phyloP scores from a whole-genome alignment of 1,140 invertebrate species.

The Eumaeus atala region DNA sequence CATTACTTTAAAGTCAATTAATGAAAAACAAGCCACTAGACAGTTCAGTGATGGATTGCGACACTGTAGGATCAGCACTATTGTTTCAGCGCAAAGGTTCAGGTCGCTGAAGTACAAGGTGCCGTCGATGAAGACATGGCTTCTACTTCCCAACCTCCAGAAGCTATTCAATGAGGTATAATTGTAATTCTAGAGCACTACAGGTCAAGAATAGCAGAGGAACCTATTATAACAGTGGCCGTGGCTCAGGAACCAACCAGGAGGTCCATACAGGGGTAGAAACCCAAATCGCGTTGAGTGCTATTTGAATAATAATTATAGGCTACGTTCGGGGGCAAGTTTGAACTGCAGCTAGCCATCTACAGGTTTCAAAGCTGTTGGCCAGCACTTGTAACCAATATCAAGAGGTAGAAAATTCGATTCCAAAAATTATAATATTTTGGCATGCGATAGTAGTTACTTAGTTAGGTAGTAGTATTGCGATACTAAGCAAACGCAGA shows the following conservation, averaged over 20 bases:
- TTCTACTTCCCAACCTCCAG: too few relatives aligned
- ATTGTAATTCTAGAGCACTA: too few relatives aligned
- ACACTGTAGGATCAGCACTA: constrained; percentile 22
- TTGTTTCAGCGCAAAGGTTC: constrained; percentile 18
- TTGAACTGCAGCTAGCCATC: not conserved
- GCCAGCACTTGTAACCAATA: too few relatives aligned
- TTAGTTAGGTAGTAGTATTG: constrained; percentile 18
- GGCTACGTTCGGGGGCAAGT: not conserved
- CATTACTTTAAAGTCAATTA: constrained; percentile 12
- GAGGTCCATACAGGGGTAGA: too few relatives aligned
- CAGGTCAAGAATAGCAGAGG: too few relatives aligned
- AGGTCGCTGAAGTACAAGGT: constrained; percentile 4
- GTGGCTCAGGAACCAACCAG: too few relatives aligned
- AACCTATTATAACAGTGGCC: too few relatives aligned
- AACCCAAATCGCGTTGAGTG: too few relatives aligned
- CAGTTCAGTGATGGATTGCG: constrained; percentile 22
- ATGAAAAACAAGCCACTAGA: constrained; percentile 16
- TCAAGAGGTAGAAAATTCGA: constrained; percentile 9
- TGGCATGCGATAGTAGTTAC: constrained; percentile 11
- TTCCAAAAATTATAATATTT: constrained; percentile 13
- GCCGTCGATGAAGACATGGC: constrained; percentile 18
- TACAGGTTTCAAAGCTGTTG: not conserved
- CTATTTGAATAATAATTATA: too few relatives aligned
- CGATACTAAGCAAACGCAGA: constrained; percentile 16
- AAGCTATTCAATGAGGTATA: too few relatives aligned